Conservation (phyloP, 2,113 vertebrate species). For the Himantopus leucocephalus region DNA sequence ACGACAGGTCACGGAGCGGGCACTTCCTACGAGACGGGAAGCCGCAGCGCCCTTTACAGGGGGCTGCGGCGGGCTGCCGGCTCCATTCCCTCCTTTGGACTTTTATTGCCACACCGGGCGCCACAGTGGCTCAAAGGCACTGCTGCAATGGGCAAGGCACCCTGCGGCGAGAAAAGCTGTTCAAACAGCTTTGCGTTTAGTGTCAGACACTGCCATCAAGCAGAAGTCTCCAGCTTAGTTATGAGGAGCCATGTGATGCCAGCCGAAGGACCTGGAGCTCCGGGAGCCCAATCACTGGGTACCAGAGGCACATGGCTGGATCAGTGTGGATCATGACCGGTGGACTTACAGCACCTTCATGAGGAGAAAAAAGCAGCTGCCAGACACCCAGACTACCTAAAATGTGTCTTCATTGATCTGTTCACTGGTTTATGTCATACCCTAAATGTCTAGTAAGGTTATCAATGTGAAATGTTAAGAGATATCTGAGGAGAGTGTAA, state of each 20-base stretch:
- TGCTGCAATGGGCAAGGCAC: neutral
- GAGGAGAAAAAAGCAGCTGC: neutral
- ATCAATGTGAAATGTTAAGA: neutral
- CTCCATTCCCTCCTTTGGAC: neutral
- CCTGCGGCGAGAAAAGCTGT: neutral
- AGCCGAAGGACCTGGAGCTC: neutral
- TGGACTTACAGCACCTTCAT: neutral
- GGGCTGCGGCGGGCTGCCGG: neutral
- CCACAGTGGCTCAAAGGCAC: neutral
- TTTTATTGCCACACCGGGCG: neutral
- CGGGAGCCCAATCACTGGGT: too few relatives aligned
- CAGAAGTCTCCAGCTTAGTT: neutral
- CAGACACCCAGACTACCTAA: neutral
- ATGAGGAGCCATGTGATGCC: neutral
- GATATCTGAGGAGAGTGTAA: neutral
- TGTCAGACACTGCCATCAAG: neutral
- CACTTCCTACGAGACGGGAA: constrained; percentile 59
- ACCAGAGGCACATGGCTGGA: neutral
- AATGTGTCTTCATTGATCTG: neutral
- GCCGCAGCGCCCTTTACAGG: neutral
- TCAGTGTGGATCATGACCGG: fast-evolving
- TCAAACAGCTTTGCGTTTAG: neutral
- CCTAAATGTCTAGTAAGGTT: neutral
- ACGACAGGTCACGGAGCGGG: neutral
- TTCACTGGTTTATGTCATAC: neutral